phyloP scores from a whole-genome alignment of 2,888 invertebrate species.

The Charanyca ferruginea region DNA sequence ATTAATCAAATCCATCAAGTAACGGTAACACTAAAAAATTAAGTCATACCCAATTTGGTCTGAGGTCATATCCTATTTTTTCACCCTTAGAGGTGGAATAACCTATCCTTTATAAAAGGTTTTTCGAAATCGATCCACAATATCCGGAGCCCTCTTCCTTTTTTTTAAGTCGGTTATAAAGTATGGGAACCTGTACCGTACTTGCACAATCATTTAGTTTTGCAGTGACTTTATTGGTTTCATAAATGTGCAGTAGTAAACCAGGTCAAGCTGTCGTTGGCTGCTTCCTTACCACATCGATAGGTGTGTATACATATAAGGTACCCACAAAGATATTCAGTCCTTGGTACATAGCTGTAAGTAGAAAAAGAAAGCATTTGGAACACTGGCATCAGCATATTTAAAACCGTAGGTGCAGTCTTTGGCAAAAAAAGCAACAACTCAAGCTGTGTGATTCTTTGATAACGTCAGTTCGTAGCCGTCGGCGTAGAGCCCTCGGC shows the following conservation, averaged over 20 bases:
- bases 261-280: not conserved
- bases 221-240: not conserved
- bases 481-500: not conserved
- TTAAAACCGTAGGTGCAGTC: not conserved
- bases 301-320: not conserved
- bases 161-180: too few relatives aligned
- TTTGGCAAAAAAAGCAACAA: not conserved
- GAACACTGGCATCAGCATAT: not conserved
- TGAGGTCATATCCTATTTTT: too few relatives aligned
- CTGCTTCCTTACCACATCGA: not conserved
- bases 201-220: too few relatives aligned
- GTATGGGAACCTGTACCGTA: too few relatives aligned
- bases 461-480: not conserved
- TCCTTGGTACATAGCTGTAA: conserved; percentile 1
- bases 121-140: too few relatives aligned
- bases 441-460: not conserved
- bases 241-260: not conserved
- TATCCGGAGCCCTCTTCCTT: too few relatives aligned
- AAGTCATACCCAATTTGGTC: too few relatives aligned
- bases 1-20: too few relatives aligned
- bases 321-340: not conserved
- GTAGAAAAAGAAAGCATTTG: conserved; percentile 1
- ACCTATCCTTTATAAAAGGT: too few relatives aligned
- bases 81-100: too few relatives aligned
- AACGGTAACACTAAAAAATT: too few relatives aligned